Conservation (phyloP, 2,113 vertebrate species). For the Heloderma charlesbogerti region DNA sequence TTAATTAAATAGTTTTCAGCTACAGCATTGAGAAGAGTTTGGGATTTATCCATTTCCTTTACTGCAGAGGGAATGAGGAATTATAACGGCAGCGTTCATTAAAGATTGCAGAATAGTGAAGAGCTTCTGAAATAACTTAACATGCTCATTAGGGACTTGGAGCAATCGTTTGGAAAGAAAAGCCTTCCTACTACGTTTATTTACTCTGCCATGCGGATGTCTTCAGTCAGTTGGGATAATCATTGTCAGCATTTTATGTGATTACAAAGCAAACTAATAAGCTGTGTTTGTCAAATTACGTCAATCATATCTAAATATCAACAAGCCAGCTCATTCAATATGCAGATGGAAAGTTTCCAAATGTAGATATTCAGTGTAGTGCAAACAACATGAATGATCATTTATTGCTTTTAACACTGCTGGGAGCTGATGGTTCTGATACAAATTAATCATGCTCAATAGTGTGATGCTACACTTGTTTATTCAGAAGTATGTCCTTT, state of each 20-base stretch:
- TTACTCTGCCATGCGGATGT: slow-evolving; percentile 48
- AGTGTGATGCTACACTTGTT: background rate
- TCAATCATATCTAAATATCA: slow-evolving; percentile 66
- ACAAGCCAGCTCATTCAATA: slow-evolving; percentile 57
- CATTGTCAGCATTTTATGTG: slow-evolving; percentile 49
- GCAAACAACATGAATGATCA: background rate
- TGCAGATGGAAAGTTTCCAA: slow-evolving; percentile 52
- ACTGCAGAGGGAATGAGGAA: background rate
- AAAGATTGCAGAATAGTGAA: background rate
- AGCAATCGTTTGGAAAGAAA: slow-evolving; percentile 62
- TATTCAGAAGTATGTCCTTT: background rate
- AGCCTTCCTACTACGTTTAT: slow-evolving; percentile 42
- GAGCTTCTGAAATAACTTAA: slow-evolving; percentile 60
- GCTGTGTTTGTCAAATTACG: slow-evolving; percentile 59
- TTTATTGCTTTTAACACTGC: slow-evolving; percentile 29
- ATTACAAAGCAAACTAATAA: slow-evolving; percentile 68
- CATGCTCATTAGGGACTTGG: slow-evolving; percentile 59
- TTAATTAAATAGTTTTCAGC: background rate
- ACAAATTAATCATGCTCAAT: background rate
- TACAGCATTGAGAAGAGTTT: background rate
- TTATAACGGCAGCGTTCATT: slow-evolving; percentile 60
- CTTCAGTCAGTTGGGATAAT: slow-evolving; percentile 64
- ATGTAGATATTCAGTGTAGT: slow-evolving; percentile 23
- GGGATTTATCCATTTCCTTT: slow-evolving; percentile 8
- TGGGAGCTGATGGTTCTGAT: background rate